Evolutionary conservation across 2,888 invertebrate genomes (phyloP).

Genomic region (Tipula vernalis): DNA sequence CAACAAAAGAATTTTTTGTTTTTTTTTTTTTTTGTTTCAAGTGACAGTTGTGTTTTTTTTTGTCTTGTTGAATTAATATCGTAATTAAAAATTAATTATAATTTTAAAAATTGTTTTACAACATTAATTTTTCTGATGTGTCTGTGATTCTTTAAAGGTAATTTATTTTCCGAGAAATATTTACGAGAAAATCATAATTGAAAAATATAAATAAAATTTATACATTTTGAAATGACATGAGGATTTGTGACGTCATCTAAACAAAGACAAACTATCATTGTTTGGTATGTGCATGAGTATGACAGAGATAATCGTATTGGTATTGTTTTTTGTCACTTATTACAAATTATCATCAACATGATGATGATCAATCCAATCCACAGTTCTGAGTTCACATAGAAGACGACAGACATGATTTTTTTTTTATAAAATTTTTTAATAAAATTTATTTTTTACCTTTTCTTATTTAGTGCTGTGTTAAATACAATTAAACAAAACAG

Average conservation of each 20-base stretch:
- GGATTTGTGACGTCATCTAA: not conserved
- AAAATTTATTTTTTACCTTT: slow-evolving; percentile 6
- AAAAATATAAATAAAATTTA: not conserved
- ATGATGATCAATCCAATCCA: not conserved
- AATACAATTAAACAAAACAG: slow-evolving; percentile 20
- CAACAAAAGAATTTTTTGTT: not conserved
- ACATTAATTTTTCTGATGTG: slow-evolving; percentile 8
- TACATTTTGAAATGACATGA: not conserved
- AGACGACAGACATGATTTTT: not conserved
- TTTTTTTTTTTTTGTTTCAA: not conserved
- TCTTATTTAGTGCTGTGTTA: slow-evolving; percentile 21
- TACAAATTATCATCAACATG: not conserved
- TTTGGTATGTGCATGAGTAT: not conserved
- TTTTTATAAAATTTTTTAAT: not conserved
- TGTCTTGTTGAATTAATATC: not conserved
- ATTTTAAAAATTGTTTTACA: not conserved
- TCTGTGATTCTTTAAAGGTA: slow-evolving; percentile 12
- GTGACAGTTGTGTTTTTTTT: not conserved
- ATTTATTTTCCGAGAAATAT: not conserved
- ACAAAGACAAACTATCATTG: not conserved
- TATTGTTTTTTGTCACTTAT: not conserved
- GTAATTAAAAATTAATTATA: not conserved
- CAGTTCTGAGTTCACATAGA: not conserved
- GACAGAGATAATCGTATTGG: not conserved
- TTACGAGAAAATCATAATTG: not conserved